Percentiles rank a stretch among this genome's conserved stretches.
These are phyloP conservation scores for Ectropis crepuscularia DNA, from an alignment of 2,888 invertebrate genomes.

Conservation along the genomic window DNA sequence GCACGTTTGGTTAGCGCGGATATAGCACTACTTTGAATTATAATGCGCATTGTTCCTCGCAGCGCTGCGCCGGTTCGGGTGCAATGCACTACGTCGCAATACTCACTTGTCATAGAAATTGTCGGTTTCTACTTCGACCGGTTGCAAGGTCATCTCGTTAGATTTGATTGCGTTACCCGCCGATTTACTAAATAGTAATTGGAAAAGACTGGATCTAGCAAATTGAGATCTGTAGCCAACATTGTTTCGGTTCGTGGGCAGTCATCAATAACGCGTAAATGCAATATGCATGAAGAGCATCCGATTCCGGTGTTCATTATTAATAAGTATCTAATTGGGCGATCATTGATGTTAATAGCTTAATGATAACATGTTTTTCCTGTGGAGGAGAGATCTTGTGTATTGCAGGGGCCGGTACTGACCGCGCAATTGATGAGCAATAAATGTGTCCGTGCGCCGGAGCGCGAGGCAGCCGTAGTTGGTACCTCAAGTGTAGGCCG, in stretches of 20 bases:
- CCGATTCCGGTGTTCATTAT: slow-evolving; percentile 27
- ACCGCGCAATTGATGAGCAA: slow-evolving; percentile 14
- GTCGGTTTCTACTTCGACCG: slow-evolving; percentile 64
- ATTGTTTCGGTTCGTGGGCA: slow-evolving; percentile 27
- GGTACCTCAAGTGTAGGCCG: slow-evolving; percentile 12
- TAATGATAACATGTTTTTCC: slow-evolving; percentile 24
- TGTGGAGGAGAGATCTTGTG: slow-evolving; percentile 19
- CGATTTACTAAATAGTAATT: slow-evolving; percentile 44
- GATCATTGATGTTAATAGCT: slow-evolving; percentile 17
- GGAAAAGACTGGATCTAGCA: slow-evolving; percentile 29
- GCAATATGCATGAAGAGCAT: slow-evolving; percentile 29
- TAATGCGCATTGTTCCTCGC: slow-evolving; percentile 82
- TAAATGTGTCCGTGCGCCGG: background rate
- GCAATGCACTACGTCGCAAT: slow-evolving; percentile 79
- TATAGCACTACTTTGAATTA: slow-evolving; percentile 81
- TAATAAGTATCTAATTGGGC: slow-evolving; percentile 21
- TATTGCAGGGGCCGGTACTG: slow-evolving; percentile 19
- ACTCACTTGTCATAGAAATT: slow-evolving; percentile 78
- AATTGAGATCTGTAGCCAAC: slow-evolving; percentile 31
- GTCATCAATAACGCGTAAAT: slow-evolving; percentile 30
- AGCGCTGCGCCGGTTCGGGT: slow-evolving; percentile 69
- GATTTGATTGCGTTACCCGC: slow-evolving; percentile 43
- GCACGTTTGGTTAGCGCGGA: slow-evolving; percentile 78
- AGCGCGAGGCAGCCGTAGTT: slow-evolving; percentile 7
- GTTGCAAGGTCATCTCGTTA: slow-evolving; percentile 60